Evolutionary conservation across 2,797 vertebrate species (phyloP).

Genomic region (Brotogeris chrysoptera): DNA sequence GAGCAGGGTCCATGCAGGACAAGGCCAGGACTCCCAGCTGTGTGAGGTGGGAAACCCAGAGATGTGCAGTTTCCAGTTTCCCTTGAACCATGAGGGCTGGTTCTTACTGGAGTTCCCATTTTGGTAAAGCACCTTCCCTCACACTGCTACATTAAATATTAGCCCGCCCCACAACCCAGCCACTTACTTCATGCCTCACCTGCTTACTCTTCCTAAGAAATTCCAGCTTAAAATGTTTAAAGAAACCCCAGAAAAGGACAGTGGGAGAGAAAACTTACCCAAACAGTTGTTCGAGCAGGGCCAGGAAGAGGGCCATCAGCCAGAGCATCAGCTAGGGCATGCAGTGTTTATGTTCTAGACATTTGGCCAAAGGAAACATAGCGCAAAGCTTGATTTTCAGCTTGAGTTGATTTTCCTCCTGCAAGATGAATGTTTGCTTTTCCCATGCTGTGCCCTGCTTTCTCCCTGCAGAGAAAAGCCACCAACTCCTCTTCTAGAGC

Average conservation of each 20-base stretch:
- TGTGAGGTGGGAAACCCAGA: background rate
- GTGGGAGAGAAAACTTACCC: background rate
- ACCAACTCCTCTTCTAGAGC: background rate
- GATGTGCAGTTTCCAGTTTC: background rate
- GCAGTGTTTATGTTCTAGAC: background rate
- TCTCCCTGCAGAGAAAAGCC: background rate
- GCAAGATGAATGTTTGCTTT: background rate
- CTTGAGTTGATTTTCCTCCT: background rate
- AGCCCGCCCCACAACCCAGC: background rate
- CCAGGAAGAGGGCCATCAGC: background rate
- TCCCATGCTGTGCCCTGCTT: background rate
- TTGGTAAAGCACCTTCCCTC: background rate
- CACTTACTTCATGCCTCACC: background rate
- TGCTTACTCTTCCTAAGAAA: background rate
- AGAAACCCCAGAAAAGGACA: background rate
- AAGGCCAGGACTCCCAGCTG: background rate
- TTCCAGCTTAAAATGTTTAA: background rate
- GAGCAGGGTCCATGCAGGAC: background rate
- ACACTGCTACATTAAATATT: background rate
- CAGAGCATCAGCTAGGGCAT: background rate
- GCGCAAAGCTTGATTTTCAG: background rate
- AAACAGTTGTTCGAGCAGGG: background rate
- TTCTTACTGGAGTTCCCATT: background rate
- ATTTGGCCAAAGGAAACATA: background rate
- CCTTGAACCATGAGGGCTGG: background rate